These are phyloP conservation scores for Adrianichthys oophorus DNA, from an alignment of 2,797 vertebrate genomes.

Conservation along the genomic window DNA sequence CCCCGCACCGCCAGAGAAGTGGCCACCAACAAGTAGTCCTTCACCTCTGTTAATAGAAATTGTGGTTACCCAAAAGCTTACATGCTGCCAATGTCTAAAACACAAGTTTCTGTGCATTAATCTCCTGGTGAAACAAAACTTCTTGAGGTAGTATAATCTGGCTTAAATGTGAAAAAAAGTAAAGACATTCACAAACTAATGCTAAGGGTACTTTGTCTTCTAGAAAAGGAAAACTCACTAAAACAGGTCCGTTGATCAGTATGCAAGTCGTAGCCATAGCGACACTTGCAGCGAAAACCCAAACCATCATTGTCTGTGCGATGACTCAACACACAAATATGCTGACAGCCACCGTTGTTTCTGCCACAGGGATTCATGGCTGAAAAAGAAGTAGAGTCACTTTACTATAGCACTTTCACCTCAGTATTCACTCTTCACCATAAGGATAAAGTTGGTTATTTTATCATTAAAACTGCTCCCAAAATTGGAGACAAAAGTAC, in stretches of 20 bases:
- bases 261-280: conserved; percentile 74
- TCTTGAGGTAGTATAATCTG: not conserved
- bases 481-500: too few relatives aligned
- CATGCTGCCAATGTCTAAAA: not conserved
- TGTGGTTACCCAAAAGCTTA: not conserved
- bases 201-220: not conserved
- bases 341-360: conserved; percentile 78
- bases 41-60: conserved; percentile 63
- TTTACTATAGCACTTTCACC: not conserved
- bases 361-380: conserved; percentile 76
- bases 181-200: not conserved
- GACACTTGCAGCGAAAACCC: conserved; percentile 79
- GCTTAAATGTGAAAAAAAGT: not conserved
- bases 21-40: conserved; percentile 72
- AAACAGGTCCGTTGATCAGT: conserved; percentile 64
- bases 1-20: conserved; percentile 65
- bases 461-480: too few relatives aligned
- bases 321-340: conserved; percentile 79
- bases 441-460: too few relatives aligned
- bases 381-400: conserved; percentile 27
- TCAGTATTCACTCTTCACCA: not conserved
- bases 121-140: not conserved
- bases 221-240: conserved; percentile 58
- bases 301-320: conserved; percentile 72
- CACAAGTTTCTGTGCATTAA: not conserved